Evolutionary conservation across 2,113 vertebrate genomes (phyloP), one percentile per base, ranked within the genome.

Genomic region (Caranx melampygus): DNA sequence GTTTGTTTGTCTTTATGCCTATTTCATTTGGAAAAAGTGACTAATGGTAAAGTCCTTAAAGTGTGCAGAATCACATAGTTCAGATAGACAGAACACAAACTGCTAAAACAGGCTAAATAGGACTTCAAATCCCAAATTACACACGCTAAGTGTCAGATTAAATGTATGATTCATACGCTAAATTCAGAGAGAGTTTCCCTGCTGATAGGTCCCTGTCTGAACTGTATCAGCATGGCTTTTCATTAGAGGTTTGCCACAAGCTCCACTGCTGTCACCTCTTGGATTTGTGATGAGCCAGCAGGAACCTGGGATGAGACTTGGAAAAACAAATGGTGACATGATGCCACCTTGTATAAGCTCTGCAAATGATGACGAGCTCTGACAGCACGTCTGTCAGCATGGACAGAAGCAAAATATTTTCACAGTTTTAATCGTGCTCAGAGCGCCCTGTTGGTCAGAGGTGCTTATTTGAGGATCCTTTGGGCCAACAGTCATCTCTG

Each of bases 351-450:
- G 40, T 47, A 72, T 89, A 85, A 92, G 79, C 87, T 87, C 70
- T 63, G 78, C 57, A 73, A 76, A 75, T 16, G 75, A 85, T 93
- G 91, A 90, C 72, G 3, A 63, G 71, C 64, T 84, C 67, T 92
- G 89, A 93, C 90, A 85, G 62, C 78, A 90, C 26, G 90, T 90
- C 90, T 93, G 78, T 69, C 81, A 37, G 83, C 61, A 14, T 20
- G n/a, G 44, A 44, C 52, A 12, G 14, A 33, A 21, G 81, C 61
- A 81, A 91, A 86, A 84, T 83, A 83, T 91, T 89, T 79, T 85
- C 86, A 88, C 20, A 37, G 47, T 60, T 81, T 87, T 70, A 86
- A 81, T 84, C 10, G 9, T 61, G 49, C 51, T 35, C 11, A 7
- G 11, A 12, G 21, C 33, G 37, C 3, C 37, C 37, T 65, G 57